These are phyloP conservation scores for Pelodytes ibericus DNA, from an alignment of 2,797 vertebrate species.

Conservation along the genomic window DNA sequence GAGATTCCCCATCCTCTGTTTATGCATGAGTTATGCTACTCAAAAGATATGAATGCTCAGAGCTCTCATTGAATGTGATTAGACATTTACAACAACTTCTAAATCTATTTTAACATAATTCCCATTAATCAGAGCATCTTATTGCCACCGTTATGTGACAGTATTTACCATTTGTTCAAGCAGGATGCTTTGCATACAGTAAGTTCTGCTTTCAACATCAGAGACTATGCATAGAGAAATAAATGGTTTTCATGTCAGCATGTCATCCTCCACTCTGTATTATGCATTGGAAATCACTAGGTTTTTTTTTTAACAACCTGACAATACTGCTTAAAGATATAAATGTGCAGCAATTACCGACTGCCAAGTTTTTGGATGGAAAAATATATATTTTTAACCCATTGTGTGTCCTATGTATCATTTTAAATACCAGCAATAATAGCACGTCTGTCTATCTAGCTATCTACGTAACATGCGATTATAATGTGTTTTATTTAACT, in stretches of 20 bases:
- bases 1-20: background rate
- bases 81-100: background rate
- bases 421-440: background rate
- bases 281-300: constrained; percentile 56
- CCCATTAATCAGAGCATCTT: constrained; percentile 15
- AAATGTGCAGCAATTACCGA: background rate
- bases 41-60: background rate
- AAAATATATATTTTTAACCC: background rate
- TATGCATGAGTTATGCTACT: background rate
- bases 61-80: background rate
- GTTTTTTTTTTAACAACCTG: constrained; percentile 51
- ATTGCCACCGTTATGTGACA: constrained; percentile 48
- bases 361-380: background rate
- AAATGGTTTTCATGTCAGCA: constrained; percentile 46
- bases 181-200: constrained; percentile 21
- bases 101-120: background rate
- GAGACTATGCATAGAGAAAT: constrained; percentile 47
- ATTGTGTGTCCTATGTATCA: background rate
- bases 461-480: background rate
- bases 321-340: constrained; percentile 32
- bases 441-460: background rate
- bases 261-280: constrained; percentile 11
- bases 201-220: constrained; percentile 23
- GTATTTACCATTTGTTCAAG: constrained; percentile 52
- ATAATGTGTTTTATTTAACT: background rate